These are phyloP conservation scores for Tyria jacobaeae DNA, from an alignment of 2,888 invertebrate species.

Conservation along the genomic window DNA sequence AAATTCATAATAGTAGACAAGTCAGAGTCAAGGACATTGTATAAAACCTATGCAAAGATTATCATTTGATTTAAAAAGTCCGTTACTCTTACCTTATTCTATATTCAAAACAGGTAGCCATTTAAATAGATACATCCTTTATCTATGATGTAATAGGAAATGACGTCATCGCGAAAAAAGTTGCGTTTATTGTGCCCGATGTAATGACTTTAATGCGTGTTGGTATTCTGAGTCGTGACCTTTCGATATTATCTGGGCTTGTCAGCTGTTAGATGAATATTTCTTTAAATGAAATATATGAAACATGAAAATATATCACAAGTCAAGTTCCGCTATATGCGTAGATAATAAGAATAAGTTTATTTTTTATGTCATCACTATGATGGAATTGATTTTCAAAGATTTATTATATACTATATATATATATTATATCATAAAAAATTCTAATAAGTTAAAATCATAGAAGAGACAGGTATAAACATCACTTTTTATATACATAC, in stretches of 20 bases:
- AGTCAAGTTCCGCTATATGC: neutral
- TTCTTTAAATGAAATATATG: neutral
- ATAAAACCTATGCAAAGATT: neutral
- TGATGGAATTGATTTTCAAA: too few species aligned
- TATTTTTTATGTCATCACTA: too few species aligned
- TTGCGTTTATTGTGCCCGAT: constrained; percentile 13
- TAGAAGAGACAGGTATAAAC: too few species aligned
- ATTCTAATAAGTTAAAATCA: too few species aligned
- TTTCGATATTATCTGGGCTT: constrained; percentile 3
- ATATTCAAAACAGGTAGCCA: constrained; percentile 24
- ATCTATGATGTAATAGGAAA: constrained; percentile 43
- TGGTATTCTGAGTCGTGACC: constrained; percentile 21
- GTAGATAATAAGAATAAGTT: too few species aligned
- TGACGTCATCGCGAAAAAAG: constrained; percentile 49
- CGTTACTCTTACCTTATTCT: constrained; percentile 24
- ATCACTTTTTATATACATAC: too few species aligned
- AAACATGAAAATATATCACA: neutral
- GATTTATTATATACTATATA: too few species aligned
- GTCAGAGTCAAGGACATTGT: neutral
- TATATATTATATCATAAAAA: too few species aligned
- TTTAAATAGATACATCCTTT: constrained; percentile 27
- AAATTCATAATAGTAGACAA: neutral
- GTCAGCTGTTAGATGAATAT: constrained; percentile 6
- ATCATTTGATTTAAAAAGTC: constrained; percentile 13
- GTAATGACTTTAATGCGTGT: constrained; percentile 14